A percentile compares a stretch with the other conserved stretches of the same genome.
These are phyloP conservation scores for Meta bourneti DNA, from an alignment of 2,888 invertebrate species.

Conservation along the genomic window DNA sequence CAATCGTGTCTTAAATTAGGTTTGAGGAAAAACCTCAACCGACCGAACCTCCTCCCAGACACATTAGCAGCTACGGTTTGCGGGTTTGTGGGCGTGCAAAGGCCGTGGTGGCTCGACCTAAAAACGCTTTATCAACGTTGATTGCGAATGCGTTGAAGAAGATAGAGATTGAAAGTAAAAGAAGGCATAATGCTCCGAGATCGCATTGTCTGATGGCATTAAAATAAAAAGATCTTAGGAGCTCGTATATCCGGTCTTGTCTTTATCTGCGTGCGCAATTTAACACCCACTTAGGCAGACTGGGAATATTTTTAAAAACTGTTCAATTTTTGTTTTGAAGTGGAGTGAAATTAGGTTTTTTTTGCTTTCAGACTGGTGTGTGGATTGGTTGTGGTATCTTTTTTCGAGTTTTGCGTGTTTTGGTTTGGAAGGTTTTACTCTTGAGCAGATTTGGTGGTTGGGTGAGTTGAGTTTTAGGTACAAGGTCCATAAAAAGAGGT, in stretches of 20 bases:
- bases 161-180: background rate
- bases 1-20: constrained; percentile 7
- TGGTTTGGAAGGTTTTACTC: no score
- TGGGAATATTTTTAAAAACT: background rate
- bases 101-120: background rate
- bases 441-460: no score
- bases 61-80: background rate
- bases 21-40: constrained; percentile 7
- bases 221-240: background rate
- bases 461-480: no score
- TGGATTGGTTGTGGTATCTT: no score
- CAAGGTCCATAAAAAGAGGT: no score
- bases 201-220: constrained; percentile 35
- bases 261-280: background rate
- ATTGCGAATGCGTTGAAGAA: background rate
- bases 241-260: background rate
- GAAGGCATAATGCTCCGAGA: background rate
- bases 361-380: no score
- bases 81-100: background rate
- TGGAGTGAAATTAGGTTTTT: no score
- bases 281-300: background rate
- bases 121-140: background rate
- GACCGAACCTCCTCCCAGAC: background rate
- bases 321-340: no score
- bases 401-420: no score